Base-by-base conservation (phyloP, 2,113 vertebrate species). In the Progne subis region DNA sequence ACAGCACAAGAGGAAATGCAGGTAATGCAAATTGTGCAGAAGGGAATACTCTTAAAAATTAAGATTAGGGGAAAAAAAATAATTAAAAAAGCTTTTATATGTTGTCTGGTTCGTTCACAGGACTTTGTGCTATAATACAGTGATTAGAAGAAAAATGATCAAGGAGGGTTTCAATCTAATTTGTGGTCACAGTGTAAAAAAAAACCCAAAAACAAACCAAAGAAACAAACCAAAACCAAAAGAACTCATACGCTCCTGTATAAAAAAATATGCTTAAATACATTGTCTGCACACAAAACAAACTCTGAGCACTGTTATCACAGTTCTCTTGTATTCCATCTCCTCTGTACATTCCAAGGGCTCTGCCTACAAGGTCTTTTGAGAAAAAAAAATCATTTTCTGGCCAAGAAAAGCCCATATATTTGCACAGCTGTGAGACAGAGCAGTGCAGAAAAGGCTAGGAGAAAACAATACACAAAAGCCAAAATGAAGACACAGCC, bases 111-210 rank as follows among this genome's bases (percentile, higher is more conserved):
- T 83, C 86, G 64, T 49, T 78, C 80, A 60, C 17, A 57, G 77
- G 81, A 25, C 21, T 43, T 53, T 41, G 61, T 63, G n/a, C 31
- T 92, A 21, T 65, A 76, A 60, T 24, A 24, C 23, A 77, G 32
- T 5, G 39, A 81, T 29, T 49, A 55, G 25, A 78, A 55, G 39
- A 53, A 31, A 82, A 90, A 85, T 23, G 0, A 47, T 67, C 55
- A 26, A 77, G 57, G 60, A 88, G 59, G 29, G 61, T 82, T 65
- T 77, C 26, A 43, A 52, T 75, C 37, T 43, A 2, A 31, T 67
- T 81, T 68, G 26, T 26, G 26, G n/a, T 95, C 97, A 95, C 96
- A 94, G 94, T 86, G 60, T 85, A 61, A 59, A 53, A 59, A 53
- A 59, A 75, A 44, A 19, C 4, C 24, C 24, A 21, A 61, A 34